Percentiles rank a stretch among this genome's conserved stretches.
Evolutionary conservation across 2,888 invertebrate species (phyloP).

Genomic region (Meta bourneti): DNA sequence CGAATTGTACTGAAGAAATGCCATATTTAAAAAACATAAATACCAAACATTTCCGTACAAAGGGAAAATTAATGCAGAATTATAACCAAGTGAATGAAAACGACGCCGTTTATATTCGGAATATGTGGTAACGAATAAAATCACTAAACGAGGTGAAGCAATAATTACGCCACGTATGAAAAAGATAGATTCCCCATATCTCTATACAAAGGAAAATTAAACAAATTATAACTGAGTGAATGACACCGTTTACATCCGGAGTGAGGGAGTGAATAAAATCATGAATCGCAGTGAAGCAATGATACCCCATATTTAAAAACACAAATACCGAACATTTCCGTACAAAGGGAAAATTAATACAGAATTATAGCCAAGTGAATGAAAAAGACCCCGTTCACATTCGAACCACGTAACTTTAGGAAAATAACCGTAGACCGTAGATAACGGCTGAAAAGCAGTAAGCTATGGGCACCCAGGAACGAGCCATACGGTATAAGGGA

Average conservation of each 20-base stretch:
- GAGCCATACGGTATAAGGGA: conserved; percentile 14
- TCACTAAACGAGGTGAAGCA: too few species aligned
- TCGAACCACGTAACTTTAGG: conserved; percentile 30
- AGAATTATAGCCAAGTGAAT: conserved; percentile 1
- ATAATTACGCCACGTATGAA: too few species aligned
- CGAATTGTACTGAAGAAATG: too few species aligned
- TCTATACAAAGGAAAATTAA: too few species aligned
- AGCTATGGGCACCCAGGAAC: conserved; percentile 28
- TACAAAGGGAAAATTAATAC: not conserved
- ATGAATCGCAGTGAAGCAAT: too few species aligned
- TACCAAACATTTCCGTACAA: too few species aligned
- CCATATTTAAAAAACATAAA: too few species aligned
- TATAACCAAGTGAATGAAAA: conserved; percentile 4
- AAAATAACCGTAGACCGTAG: conserved; percentile 26
- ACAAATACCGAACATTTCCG: not conserved
- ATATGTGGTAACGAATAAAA: not conserved
- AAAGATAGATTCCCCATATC: too few species aligned
- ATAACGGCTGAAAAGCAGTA: conserved; percentile 41
- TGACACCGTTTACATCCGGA: too few species aligned
- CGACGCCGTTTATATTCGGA: conserved; percentile 15
- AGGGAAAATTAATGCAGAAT: not conserved
- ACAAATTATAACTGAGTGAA: too few species aligned
- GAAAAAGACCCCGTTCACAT: conserved; percentile 18
- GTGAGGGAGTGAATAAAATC: too few species aligned
- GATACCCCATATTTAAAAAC: too few species aligned